A percentile compares a stretch with the other conserved stretches of the same genome.
Conservation (phyloP, 1,140 invertebrate genomes). For the Araneus ventricosus region DNA sequence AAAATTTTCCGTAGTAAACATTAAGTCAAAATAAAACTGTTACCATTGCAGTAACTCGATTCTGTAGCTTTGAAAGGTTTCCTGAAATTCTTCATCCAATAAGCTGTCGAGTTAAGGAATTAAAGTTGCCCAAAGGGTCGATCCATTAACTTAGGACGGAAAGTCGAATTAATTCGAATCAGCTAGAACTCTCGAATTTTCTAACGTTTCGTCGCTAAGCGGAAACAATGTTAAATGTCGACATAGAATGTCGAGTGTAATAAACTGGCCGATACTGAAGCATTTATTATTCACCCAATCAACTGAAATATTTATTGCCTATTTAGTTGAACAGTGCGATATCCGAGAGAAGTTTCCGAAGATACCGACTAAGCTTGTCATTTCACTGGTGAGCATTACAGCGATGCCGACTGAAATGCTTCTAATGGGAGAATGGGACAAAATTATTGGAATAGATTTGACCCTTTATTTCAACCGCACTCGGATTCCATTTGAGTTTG, state of each 20-base stretch:
- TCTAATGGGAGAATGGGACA: not conserved
- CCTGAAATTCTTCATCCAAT: conserved; percentile 66
- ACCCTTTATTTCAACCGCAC: not conserved
- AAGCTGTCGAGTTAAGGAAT: conserved; percentile 64
- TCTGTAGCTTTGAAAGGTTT: conserved; percentile 59
- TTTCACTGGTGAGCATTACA: not conserved
- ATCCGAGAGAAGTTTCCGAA: conserved; percentile 22
- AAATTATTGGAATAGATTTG: not conserved
- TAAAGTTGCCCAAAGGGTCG: conserved; percentile 57
- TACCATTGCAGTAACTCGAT: conserved; percentile 66
- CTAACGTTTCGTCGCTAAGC: conserved; percentile 26
- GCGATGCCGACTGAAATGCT: not conserved
- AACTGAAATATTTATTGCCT: conserved; percentile 54
- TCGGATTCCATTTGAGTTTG: not conserved
- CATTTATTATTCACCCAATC: conserved; percentile 55
- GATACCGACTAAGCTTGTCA: conserved; percentile 24
- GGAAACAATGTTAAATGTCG: conserved; percentile 48
- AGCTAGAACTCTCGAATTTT: conserved; percentile 52
- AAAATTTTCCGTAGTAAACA: conserved; percentile 72
- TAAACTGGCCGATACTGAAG: conserved; percentile 34
- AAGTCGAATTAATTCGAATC: conserved; percentile 65
- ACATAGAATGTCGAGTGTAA: conserved; percentile 24
- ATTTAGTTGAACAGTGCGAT: conserved; percentile 1
- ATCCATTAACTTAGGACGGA: conserved; percentile 60
- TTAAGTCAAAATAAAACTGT: conserved; percentile 73